Evolutionary conservation across 2,797 vertebrate species (phyloP), one percentile per base, ranked within the genome.

Genomic region (Toxotes lorentzi): DNA sequence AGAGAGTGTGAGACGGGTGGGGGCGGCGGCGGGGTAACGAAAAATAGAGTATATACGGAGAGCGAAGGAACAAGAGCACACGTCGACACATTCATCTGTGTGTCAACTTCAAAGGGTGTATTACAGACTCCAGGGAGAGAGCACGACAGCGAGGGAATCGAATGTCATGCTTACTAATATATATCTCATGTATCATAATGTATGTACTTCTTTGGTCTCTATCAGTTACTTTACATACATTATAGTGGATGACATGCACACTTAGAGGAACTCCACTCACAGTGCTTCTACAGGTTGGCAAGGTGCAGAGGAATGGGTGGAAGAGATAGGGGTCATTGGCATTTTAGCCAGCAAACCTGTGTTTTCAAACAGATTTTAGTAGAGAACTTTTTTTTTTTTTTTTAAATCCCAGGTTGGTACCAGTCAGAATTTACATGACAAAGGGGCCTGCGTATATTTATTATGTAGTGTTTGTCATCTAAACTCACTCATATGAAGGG

Each of bases 1-100:
- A 59, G 72, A 60, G 61, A 79, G 65, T 71, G 78, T 71, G 79
- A 83, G 82, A 85, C 23, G 27, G 53, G 23, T 57, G 50, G 27
- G 13, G 56, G 30, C 58, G 27, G 27, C 27, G 27, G 27, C 27
- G 27, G 4, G 27, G 27, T 19, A 73, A 48, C n/a, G n/a, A 69
- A 71, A 77, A 61, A 70, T 34, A 23, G 54, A 65, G 47, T 64
- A 62, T 86, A 76, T 78, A 77, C 70, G 65, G 66, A 69, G 64
- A 71, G 59, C 10, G 57, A 60, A 60, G 21, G 64, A 90, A 88
- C 61, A 71, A 62, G 68, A 64, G 63, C 67, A 73, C 53, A 35
- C 48, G n/a, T 60, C 68, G 32, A 88, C 76, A 65, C 45, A 70
- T 84, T 82, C 74, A 78, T 86, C 73, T 67, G 68, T 72, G 79